Conservation (phyloP, 2,113 vertebrate genomes). For the Nibea coibor region DNA sequence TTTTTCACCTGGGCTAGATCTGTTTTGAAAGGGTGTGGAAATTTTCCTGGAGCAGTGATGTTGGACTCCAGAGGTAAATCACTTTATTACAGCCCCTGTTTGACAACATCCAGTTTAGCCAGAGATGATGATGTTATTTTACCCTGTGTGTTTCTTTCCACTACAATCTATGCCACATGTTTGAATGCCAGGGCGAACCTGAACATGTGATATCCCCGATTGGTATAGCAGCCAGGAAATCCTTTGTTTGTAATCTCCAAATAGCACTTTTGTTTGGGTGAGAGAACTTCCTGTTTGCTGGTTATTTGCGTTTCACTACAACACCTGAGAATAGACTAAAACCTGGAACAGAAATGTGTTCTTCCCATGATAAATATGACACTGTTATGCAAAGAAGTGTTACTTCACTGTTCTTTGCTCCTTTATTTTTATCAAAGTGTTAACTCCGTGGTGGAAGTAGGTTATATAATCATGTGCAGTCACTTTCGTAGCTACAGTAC, state of each 20-base stretch:
- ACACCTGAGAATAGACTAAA: conserved; percentile 31
- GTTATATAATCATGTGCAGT: conserved; percentile 51
- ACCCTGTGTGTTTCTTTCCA: background rate
- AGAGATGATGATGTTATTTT: conserved; percentile 8
- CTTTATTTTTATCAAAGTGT: conserved; percentile 64
- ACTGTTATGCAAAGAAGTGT: conserved; percentile 42
- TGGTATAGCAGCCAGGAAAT: conserved; percentile 5
- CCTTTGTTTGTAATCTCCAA: conserved; percentile 28
- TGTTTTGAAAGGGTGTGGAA: background rate
- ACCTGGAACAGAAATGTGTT: background rate
- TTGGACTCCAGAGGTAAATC: conserved; percentile 11
- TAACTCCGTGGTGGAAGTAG: conserved; percentile 40
- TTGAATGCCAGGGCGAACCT: background rate
- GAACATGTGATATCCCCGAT: background rate
- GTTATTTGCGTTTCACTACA: conserved; percentile 23
- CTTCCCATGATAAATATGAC: background rate
- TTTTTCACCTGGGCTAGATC: background rate
- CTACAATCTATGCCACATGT: background rate
- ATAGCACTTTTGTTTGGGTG: conserved; percentile 9
- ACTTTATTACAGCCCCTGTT: background rate
- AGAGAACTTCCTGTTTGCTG: conserved; percentile 28
- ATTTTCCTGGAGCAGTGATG: background rate
- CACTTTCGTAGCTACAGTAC: background rate
- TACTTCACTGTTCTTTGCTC: conserved; percentile 48
- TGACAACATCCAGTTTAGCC: background rate